Conservation (phyloP, 2,113 vertebrate genomes). For the Xiphias gladius region DNA sequence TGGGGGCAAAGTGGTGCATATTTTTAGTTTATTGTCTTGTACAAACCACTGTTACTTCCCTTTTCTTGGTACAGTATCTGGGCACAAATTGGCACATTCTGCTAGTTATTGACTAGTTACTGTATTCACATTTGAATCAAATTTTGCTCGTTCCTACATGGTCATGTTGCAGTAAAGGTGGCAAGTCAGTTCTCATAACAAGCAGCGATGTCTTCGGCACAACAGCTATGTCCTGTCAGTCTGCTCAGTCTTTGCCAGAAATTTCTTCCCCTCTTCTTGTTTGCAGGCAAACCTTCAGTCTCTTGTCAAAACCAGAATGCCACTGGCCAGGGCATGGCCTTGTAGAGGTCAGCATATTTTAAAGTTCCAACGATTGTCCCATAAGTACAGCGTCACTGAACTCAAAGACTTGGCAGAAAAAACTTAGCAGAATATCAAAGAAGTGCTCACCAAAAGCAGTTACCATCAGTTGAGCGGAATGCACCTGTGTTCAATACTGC, state of each 20-base stretch:
- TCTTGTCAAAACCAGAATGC: not conserved
- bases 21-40: slow-evolving; percentile 26
- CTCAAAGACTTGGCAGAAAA: not conserved
- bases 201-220: not conserved
- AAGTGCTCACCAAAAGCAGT: not conserved
- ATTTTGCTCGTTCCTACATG: not conserved
- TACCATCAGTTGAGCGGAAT: not conserved
- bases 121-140: not conserved
- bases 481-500: slow-evolving; percentile 25
- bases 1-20: not conserved
- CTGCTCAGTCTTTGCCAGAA: slow-evolving; percentile 28
- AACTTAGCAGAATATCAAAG: slow-evolving; percentile 7
- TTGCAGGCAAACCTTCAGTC: not conserved
- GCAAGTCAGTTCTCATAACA: not conserved
- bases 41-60: not conserved
- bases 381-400: not conserved
- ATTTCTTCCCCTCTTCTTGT: not conserved
- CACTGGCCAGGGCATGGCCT: too few species aligned
- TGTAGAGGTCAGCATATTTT: not conserved
- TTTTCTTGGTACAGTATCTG: not conserved
- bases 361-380: not conserved
- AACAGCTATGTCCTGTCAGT: slow-evolving; percentile 28
- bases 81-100: not conserved
- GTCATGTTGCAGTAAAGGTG: slow-evolving; percentile 16
- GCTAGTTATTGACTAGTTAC: not conserved